Evolutionary conservation across 1,140 invertebrate species (phyloP).

Genomic region (Conus betulinus): DNA sequence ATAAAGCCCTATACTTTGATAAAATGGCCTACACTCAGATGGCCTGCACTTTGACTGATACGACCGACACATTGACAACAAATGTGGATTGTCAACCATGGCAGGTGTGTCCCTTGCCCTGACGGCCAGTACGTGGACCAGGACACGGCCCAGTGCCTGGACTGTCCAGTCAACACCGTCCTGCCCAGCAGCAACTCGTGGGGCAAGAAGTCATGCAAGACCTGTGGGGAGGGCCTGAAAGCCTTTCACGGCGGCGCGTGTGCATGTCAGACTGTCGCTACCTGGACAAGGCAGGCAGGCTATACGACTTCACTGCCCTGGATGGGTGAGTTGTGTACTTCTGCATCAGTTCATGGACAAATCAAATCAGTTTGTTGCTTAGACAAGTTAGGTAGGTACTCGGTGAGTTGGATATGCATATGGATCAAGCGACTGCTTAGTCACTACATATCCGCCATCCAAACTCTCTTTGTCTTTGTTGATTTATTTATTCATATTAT

Average conservation of each 20-base stretch:
- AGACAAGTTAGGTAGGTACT: too few species aligned
- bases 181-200: slow-evolving; percentile 75
- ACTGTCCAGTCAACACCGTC: slow-evolving; percentile 78
- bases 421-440: too few species aligned
- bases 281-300: slow-evolving; percentile 56
- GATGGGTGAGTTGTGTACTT: slow-evolving; percentile 70
- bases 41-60: too few species aligned
- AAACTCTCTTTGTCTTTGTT: too few species aligned
- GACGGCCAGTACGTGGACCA: slow-evolving; percentile 77
- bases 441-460: too few species aligned
- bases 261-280: slow-evolving; percentile 71
- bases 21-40: neutral
- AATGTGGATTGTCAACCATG: too few species aligned
- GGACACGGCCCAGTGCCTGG: slow-evolving; percentile 63
- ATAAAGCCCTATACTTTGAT: neutral
- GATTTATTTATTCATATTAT: too few species aligned
- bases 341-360: too few species aligned
- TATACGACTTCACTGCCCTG: slow-evolving; percentile 77
- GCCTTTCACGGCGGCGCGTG: slow-evolving; percentile 52
- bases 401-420: too few species aligned
- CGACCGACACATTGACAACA: too few species aligned
- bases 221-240: slow-evolving; percentile 77
- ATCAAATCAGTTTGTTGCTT: too few species aligned
- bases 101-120: slow-evolving; percentile 79
- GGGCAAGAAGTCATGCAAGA: slow-evolving; percentile 76